These are phyloP conservation scores for Xiphydria camelus DNA, from an alignment of 2,888 invertebrate genomes.

Conservation along the genomic window DNA sequence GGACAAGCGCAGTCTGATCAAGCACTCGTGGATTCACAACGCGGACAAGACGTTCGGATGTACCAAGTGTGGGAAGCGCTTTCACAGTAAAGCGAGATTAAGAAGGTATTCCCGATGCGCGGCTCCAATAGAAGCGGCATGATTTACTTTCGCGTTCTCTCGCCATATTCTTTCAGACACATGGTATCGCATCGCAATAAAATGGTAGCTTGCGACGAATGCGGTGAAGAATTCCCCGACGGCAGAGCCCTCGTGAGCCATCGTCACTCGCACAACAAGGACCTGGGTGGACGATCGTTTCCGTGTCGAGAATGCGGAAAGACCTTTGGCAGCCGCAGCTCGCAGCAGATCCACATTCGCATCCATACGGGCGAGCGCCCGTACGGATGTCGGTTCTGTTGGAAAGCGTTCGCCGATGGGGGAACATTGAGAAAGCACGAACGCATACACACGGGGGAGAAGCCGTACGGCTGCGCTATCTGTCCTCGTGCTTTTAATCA, in stretches of 20 bases:
- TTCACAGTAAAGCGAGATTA: conserved; percentile 68
- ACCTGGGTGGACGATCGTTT: conserved; percentile 67
- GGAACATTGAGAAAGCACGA: conserved; percentile 85
- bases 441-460: conserved; percentile 83
- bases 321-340: conserved; percentile 82
- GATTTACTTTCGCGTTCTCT: too few species aligned
- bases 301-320: conserved; percentile 84
- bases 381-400: conserved; percentile 83
- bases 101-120: too few species aligned
- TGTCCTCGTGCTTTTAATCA: conserved; percentile 88
- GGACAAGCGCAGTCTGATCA: conserved; percentile 68
- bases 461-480: conserved; percentile 85
- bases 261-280: conserved; percentile 66
- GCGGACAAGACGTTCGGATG: conserved; percentile 67
- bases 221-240: conserved; percentile 72
- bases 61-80: conserved; percentile 71
- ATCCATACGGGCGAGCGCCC: conserved; percentile 86
- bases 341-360: conserved; percentile 83
- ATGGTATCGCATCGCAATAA: conserved; percentile 75
- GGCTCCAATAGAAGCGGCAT: too few species aligned
- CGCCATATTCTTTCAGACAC: too few species aligned
- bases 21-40: conserved; percentile 73
- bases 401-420: conserved; percentile 89
- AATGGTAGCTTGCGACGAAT: conserved; percentile 70
- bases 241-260: conserved; percentile 72